Evolutionary conservation across 2,888 invertebrate genomes (phyloP), one percentile per base, ranked within the genome.

Genomic region (Drosophila acutilabella): DNA sequence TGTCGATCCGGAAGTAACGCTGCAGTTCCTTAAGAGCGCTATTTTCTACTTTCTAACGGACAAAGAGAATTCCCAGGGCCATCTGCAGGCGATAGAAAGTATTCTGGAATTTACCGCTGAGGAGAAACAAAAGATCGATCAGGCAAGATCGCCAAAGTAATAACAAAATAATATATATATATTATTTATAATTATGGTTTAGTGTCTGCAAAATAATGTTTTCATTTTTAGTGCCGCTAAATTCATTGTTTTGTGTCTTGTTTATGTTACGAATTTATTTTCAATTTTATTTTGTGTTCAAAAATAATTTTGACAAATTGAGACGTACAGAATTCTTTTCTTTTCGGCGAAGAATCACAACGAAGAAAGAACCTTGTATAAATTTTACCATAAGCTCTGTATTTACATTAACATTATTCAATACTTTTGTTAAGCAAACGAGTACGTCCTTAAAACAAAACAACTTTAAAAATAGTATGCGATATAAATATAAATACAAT

Each of bases 11-110:
- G 97, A 97, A 93, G 96, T 98, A 78, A 97, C 97, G 18, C 93
- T 98, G 89, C 97, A 97, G 92, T 98, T 98, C 93, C 94, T 98
- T 73, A 98, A 97, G 93, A 98, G 98, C 71, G 98, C 98, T 58
- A 95, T 98, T 88, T 98, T 97, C 92, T 98, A 98, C 92, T 98
- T 97, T 92, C 94, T 98, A 65, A 96, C 97, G 2, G 97, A 98
- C 91, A 96, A 95, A 81, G 97, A 98, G 91, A 97, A 97, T 90
- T 96, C 96, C 60, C 96, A 96, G 85, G 97, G 97, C 14, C 98
- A 98, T 91, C 94, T 98, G 67, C 92, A 92, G 81, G 98, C 97
- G 56, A 98, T 98, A 78, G 97, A 98, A 92, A 98, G 97, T 92
- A 98, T 98, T 88, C 94, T 98, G 82, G 97, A 97, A 65, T 97